Percentiles rank a stretch among this genome's conserved stretches.
Conservation (phyloP, 92 coral and sea anemone genomes). For the Siderastrea siderea region DNA sequence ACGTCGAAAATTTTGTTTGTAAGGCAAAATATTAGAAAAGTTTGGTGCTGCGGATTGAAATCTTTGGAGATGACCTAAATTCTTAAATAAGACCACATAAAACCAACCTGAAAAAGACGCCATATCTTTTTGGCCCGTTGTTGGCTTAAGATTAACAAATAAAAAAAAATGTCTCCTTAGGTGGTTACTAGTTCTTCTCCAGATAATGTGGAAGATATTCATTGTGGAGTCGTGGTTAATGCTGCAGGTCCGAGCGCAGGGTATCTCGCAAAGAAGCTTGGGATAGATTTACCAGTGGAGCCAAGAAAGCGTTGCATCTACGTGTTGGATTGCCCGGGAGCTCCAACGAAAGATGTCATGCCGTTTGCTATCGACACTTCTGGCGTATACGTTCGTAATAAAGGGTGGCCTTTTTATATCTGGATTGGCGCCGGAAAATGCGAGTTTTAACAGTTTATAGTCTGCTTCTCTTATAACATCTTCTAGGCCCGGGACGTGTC, state of each 20-base stretch:
- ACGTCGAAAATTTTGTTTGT: too few species aligned
- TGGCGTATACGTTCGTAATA: slow-evolving; percentile 84
- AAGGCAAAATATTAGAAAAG: too few species aligned
- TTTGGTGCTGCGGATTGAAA: too few species aligned
- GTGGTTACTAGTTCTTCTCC: slow-evolving; percentile 39
- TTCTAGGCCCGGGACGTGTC: too few species aligned
- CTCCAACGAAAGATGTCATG: slow-evolving; percentile 62
- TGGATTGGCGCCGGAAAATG: slow-evolving; percentile 47
- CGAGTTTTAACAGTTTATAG: background rate
- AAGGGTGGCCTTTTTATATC: slow-evolving; percentile 21
- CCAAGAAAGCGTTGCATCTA: slow-evolving; percentile 87
- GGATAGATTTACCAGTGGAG: slow-evolving; percentile 78
- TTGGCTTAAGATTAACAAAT: too few species aligned
- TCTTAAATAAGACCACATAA: too few species aligned
- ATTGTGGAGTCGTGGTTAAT: slow-evolving; percentile 82
- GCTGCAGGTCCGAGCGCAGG: slow-evolving; percentile 92
- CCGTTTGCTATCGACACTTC: slow-evolving; percentile 68
- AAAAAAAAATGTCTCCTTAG: slow-evolving; percentile 57
- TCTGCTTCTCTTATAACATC: too few species aligned
- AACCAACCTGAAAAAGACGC: too few species aligned
- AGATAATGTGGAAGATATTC: slow-evolving; percentile 45
- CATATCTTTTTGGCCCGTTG: too few species aligned
- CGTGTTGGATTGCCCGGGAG: slow-evolving; percentile 88
- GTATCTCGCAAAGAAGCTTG: slow-evolving; percentile 74
- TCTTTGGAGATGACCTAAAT: too few species aligned